Evolutionary conservation across 2,113 vertebrate genomes (phyloP).

Genomic region (Pseudolaguvia tuberculata): DNA sequence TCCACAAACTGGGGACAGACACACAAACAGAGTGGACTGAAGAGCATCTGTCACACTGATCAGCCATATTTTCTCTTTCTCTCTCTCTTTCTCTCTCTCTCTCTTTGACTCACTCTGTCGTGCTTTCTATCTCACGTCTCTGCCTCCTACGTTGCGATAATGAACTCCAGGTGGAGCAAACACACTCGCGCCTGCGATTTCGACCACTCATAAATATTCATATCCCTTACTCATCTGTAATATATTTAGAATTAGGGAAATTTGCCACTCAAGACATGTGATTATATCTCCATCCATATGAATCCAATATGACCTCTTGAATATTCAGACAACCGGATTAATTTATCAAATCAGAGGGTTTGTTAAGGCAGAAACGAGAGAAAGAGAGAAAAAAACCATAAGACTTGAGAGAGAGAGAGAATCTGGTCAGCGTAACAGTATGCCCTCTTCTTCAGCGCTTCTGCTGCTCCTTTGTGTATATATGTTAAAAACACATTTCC

Average conservation of each 20-base stretch:
- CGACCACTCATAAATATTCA: constrained; percentile 48
- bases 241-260: constrained; percentile 43
- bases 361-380: constrained; percentile 19
- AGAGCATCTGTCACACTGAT: constrained; percentile 43
- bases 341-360: constrained; percentile 25
- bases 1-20: constrained; percentile 99
- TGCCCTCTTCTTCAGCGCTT: constrained; percentile 28
- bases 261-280: constrained; percentile 39
- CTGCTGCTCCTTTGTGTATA: constrained; percentile 40
- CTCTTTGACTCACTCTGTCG: constrained; percentile 41
- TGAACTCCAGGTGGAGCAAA: constrained; percentile 43
- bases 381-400: constrained; percentile 9
- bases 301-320: constrained; percentile 29
- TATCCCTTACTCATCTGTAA: constrained; percentile 20
- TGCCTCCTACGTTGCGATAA: constrained; percentile 36
- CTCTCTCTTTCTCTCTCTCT: constrained; percentile 28
- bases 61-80: constrained; percentile 47
- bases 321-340: constrained; percentile 43
- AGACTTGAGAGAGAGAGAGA: background rate
- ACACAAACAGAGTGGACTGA: constrained; percentile 74
- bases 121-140: constrained; percentile 12
- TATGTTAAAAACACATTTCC: constrained; percentile 26
- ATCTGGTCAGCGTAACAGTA: constrained; percentile 36
- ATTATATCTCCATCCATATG: constrained; percentile 31
- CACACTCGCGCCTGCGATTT: constrained; percentile 9